phyloP scores from a whole-genome alignment of 2,797 vertebrate species.

The Micrastur ruficollis region DNA sequence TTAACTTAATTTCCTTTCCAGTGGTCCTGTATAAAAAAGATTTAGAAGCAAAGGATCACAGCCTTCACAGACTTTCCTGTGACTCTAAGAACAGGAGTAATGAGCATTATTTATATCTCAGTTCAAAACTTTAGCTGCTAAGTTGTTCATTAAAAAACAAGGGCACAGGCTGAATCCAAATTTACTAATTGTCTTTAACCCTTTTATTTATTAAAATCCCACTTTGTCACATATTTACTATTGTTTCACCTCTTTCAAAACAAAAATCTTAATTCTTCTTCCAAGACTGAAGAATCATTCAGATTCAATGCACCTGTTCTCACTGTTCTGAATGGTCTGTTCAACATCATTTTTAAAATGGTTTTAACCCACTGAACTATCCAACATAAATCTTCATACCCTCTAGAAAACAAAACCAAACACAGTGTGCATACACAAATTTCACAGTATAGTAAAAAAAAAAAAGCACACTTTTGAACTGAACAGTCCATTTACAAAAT shows the following conservation, averaged over 20 bases:
- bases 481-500: background rate
- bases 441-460: background rate
- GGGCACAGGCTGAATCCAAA: background rate
- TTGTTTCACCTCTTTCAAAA: background rate
- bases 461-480: background rate
- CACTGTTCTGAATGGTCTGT: background rate
- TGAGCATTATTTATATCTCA: background rate
- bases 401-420: background rate
- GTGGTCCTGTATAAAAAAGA: background rate
- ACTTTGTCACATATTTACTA: background rate
- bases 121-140: background rate
- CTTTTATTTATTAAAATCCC: background rate
- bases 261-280: background rate
- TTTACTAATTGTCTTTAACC: background rate
- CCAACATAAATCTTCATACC: background rate
- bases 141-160: background rate
- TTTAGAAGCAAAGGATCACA: background rate
- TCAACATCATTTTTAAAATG: background rate
- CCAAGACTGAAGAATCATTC: background rate
- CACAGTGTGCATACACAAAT: background rate
- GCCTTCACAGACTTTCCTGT: background rate
- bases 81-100: background rate
- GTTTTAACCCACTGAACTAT: background rate
- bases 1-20: background rate
- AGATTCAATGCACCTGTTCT: background rate